Evolutionary conservation across 2,113 vertebrate species (phyloP).

Genomic region (Amphilophus citrinellus): DNA sequence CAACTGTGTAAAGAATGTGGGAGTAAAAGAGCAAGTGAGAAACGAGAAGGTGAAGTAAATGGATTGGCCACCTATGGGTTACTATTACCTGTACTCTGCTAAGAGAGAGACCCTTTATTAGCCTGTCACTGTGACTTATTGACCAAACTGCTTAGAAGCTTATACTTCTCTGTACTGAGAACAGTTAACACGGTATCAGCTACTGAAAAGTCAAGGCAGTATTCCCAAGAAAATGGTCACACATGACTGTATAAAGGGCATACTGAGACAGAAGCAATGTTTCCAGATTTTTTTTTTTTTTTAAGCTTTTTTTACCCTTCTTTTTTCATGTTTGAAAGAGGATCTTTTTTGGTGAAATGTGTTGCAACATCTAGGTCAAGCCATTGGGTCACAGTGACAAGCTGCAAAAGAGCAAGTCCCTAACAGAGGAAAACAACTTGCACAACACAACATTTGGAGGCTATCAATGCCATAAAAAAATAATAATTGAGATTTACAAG

Average conservation of each 20-base stretch:
- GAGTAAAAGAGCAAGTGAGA: background rate
- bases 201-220: background rate
- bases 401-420: constrained; percentile 37
- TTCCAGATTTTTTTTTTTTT: constrained; percentile 5
- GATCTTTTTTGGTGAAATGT: background rate
- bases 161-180: background rate
- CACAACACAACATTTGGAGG: constrained; percentile 21
- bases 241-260: constrained; percentile 30
- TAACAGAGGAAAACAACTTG: background rate
- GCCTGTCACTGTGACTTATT: constrained; percentile 66
- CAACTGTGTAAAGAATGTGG: constrained; percentile 16
- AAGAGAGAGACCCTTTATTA: constrained; percentile 61
- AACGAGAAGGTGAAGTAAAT: constrained; percentile 13
- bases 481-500: constrained; percentile 20
- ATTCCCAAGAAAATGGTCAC: constrained; percentile 12
- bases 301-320: background rate
- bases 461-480: constrained; percentile 13
- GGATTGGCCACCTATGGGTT: constrained; percentile 46
- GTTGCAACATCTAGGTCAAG: constrained; percentile 12
- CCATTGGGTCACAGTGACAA: background rate
- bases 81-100: constrained; percentile 36
- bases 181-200: background rate
- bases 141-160: constrained; percentile 36
- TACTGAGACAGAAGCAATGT: background rate
- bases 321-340: background rate